Evolutionary conservation across 2,113 vertebrate genomes (phyloP).

Genomic region (Pontoporia blainvillei): DNA sequence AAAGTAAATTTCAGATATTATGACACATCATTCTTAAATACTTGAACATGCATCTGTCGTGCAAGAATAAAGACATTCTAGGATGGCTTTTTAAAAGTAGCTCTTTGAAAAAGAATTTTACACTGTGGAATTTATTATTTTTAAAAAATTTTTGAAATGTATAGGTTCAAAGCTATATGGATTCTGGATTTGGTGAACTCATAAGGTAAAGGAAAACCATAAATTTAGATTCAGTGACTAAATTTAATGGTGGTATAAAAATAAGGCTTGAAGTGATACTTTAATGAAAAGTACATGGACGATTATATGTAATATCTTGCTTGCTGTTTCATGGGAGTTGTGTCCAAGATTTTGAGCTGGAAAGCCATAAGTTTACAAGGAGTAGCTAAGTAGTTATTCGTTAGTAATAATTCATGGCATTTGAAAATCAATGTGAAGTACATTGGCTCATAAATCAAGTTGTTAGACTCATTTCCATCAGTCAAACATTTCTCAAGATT

Average conservation of each 20-base stretch:
- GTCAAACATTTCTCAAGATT: neutral
- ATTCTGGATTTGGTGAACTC: slow-evolving; percentile 10
- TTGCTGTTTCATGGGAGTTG: neutral
- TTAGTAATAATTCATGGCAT: neutral
- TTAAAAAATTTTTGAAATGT: neutral
- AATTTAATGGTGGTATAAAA: neutral
- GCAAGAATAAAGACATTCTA: neutral
- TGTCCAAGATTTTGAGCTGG: neutral
- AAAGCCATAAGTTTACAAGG: neutral
- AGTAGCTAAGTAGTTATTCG: neutral
- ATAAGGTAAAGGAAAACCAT: neutral
- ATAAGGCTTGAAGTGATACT: neutral
- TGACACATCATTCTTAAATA: neutral
- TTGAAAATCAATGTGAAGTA: slow-evolving; percentile 7
- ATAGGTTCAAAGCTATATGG: neutral
- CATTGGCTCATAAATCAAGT: neutral
- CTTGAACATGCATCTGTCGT: neutral
- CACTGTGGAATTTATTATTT: neutral
- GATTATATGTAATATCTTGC: neutral
- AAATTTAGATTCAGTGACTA: slow-evolving; percentile 8
- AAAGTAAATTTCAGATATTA: neutral
- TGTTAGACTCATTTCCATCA: neutral
- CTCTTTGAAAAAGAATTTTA: slow-evolving; percentile 34
- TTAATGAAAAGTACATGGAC: neutral
- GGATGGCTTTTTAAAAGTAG: neutral